Evolutionary conservation across 2,113 vertebrate genomes (phyloP), one percentile per base, ranked within the genome.

Genomic region (cattle (Bos taurus)): DNA sequence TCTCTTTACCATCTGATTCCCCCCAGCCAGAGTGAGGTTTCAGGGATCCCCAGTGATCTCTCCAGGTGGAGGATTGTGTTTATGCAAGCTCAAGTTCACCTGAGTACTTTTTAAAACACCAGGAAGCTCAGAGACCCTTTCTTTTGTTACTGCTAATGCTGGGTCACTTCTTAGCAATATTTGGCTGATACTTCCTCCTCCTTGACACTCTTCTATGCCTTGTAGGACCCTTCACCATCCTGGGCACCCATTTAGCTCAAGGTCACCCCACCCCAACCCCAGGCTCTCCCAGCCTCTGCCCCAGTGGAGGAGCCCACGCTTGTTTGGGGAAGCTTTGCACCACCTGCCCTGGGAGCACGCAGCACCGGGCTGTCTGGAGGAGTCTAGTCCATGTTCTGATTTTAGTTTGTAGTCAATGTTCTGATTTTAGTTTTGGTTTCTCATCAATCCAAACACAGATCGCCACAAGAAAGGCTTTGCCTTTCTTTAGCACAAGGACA

Each of bases 331-430:
- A n/a, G 4, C 25, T 21, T 23, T 19, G 62, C 6, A 10, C 57
- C 1, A 1, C 40, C 64, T 71, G 86, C 28, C n/a, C 0, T 1
- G 23, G 67, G 25, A 81, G 13, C 16, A 1, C 1, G 2, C 23
- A 4, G 64, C 3, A 6, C 43, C 17, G 0, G 5, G 4, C 64
- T 7, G 15, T 46, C 50, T 40, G 52, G 56, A 88, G 30, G 40
- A 46, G 43, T 46, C 21, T 28, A 56, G 59, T 33, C 46, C 33
- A 1, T 48, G 26, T 40, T 11, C 48, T 71, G 40, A 50, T 50
- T 33, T 28, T 60, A 13, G 13, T 21, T 25, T 46, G 12, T 28
- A 54, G 59, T 33, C 46, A 33, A 1, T 48, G 26, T 40, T 11
- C 48, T 71, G 40, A 48, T 50, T 33, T 28, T 60, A 13, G 13